A percentile compares a stretch with the other conserved stretches of the same genome.
phyloP scores from a whole-genome alignment of 2,888 invertebrate genomes.

The Nomada ferruginata region DNA sequence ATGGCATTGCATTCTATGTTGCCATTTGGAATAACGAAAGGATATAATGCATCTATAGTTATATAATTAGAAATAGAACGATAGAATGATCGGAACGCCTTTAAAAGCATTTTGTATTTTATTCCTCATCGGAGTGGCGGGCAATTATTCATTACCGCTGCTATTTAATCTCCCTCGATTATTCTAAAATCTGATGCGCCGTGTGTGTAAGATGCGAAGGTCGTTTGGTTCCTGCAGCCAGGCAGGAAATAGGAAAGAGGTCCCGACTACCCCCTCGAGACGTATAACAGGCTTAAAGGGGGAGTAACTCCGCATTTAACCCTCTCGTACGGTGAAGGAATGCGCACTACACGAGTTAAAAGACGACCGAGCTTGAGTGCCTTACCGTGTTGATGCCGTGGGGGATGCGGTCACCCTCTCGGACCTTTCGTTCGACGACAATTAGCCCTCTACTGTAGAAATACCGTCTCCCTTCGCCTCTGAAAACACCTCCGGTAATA shows the following conservation, averaged over 20 bases:
- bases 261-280: constrained; percentile 70
- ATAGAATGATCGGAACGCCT: too few species aligned
- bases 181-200: constrained; percentile 54
- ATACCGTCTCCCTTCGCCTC: constrained; percentile 62
- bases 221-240: constrained; percentile 68
- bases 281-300: constrained; percentile 73
- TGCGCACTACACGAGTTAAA: constrained; percentile 78
- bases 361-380: constrained; percentile 82
- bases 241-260: constrained; percentile 67
- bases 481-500: constrained; percentile 66
- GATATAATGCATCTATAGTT: too few species aligned
- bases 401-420: constrained; percentile 75
- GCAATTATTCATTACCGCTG: constrained; percentile 7
- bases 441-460: constrained; percentile 72
- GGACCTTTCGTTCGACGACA: constrained; percentile 76
- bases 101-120: too few species aligned
- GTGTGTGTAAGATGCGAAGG: constrained; percentile 62
- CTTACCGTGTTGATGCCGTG: constrained; percentile 80
- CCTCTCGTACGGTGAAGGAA: constrained; percentile 73
- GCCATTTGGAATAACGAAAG: too few species aligned
- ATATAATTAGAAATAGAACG: too few species aligned
- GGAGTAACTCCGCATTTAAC: constrained; percentile 74
- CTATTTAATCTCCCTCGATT: constrained; percentile 17
- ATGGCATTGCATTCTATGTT: background rate
- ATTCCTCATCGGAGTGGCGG: background rate